Evolutionary conservation across 2,797 vertebrate species (phyloP), one percentile per base, ranked within the genome.

Genomic region (Micropoecilia bifurca): DNA sequence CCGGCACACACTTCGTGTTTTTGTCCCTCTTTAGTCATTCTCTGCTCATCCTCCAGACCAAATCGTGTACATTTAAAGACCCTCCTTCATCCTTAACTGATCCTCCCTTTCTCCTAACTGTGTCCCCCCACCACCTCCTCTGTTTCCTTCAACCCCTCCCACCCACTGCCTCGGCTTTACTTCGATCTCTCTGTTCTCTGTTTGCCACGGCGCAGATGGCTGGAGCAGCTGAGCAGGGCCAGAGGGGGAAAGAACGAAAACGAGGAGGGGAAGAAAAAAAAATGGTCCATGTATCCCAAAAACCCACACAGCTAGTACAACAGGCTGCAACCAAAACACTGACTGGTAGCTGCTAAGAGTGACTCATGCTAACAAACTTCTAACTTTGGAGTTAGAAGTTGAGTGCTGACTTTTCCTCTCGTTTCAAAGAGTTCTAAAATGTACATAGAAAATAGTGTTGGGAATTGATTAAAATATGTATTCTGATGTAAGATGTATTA

Each of bases 191-290:
- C 89, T 94, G 91, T 90, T 93, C 93, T 93, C 93, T 94, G 93
- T 95, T 94, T 94, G 86, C 88, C 83, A 92, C 92, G 83, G 88
- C 92, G 93, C 95, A 96, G 95, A 96, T 96, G 96, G 95, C 91
- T 85, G 4, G 85, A 91, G 94, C 95, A 96, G 95, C 95, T 96
- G 95, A 96, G 93, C 89, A 89, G 82, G 84, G 85, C 93, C 92
- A 85, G 90, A 91, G 93, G 92, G 93, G 75, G 81, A 85, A 73
- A 47, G 79, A 85, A 80, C 39, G 78, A 73, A 66, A 80, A 39
- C 25, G 72, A 72, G 63, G 20, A 55, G 20, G 33, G 16, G 16
- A 75, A n/a, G 63, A 77, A 77, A 48, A 81, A 75, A 82, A 78
- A 71, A 25, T 22, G n/a, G 76, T 63, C 66, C 5, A 6, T 73